Evolutionary conservation across 2,888 invertebrate genomes (phyloP).

Genomic region (Phortica okadai): DNA sequence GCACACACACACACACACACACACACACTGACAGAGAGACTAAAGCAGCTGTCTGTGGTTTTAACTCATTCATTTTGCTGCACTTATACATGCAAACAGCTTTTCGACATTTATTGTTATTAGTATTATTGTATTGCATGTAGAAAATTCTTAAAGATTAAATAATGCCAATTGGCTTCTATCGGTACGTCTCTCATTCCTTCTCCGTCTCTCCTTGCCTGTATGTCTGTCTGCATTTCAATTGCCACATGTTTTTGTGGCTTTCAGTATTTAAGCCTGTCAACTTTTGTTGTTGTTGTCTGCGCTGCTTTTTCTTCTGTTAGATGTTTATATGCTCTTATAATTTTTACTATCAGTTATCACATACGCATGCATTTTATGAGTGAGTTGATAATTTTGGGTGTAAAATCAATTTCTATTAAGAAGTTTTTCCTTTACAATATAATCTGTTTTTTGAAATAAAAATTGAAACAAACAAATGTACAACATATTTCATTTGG

Average conservation of each 20-base stretch:
- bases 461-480: too few species aligned
- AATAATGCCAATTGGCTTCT: constrained; percentile 30
- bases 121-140: constrained; percentile 15
- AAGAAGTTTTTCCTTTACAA: not conserved
- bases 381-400: not conserved
- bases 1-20: too few species aligned
- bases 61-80: not conserved
- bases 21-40: too few species aligned
- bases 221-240: not conserved
- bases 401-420: not conserved
- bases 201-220: not conserved
- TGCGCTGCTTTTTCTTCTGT: too few species aligned
- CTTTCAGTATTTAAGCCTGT: constrained; percentile 9
- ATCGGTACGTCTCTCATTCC: not conserved
- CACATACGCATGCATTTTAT: not conserved
- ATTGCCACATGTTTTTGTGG: constrained; percentile 24
- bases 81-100: not conserved
- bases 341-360: too few species aligned
- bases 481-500: too few species aligned
- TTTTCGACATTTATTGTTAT: constrained; percentile 20
- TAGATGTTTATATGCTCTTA: too few species aligned
- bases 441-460: too few species aligned
- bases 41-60: not conserved
- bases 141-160: not conserved
- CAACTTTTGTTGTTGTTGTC: constrained; percentile 6